A percentile compares a stretch with the other conserved stretches of the same genome.
Evolutionary conservation across 1,140 invertebrate species (phyloP).

Genomic region (Ips nitidus): DNA sequence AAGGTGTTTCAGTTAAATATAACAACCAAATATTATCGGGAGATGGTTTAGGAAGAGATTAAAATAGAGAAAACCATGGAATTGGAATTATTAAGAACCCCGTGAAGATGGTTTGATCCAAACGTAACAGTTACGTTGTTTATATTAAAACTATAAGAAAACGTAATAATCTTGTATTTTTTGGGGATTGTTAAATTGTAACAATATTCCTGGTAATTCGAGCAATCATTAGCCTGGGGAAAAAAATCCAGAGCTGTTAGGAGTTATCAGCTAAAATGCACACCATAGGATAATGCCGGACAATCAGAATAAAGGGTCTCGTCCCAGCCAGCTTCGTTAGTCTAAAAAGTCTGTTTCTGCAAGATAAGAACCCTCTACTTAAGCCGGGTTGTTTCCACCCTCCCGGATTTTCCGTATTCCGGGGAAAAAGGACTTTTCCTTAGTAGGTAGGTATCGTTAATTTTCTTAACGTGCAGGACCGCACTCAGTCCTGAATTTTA

Average conservation of each 20-base stretch:
- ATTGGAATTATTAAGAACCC: no score
- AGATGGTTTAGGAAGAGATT: no score
- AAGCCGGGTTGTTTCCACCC: conserved; percentile 38
- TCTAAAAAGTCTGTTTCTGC: conserved; percentile 38
- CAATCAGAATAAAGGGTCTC: conserved; percentile 35
- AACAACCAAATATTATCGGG: no score
- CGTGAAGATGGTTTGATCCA: no score
- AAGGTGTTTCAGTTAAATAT: no score
- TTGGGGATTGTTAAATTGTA: no score
- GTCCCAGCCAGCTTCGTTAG: conserved; percentile 30
- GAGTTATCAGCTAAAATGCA: conserved; percentile 36
- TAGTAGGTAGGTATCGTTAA: conserved; percentile 31
- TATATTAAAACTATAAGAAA: no score
- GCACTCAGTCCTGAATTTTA: conserved; percentile 4
- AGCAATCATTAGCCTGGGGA: neutral
- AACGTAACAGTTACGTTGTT: no score
- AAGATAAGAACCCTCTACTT: conserved; percentile 38
- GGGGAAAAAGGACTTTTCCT: conserved; percentile 23
- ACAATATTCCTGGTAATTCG: no score
- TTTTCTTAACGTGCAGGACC: conserved; percentile 32
- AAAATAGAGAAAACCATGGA: no score
- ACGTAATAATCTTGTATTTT: no score
- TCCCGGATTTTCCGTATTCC: conserved; percentile 31
- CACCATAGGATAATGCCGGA: conserved; percentile 33
- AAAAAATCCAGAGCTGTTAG: conserved; percentile 19